Base-by-base conservation (phyloP, 2,113 vertebrate genomes). In the Euleptes europaea region DNA sequence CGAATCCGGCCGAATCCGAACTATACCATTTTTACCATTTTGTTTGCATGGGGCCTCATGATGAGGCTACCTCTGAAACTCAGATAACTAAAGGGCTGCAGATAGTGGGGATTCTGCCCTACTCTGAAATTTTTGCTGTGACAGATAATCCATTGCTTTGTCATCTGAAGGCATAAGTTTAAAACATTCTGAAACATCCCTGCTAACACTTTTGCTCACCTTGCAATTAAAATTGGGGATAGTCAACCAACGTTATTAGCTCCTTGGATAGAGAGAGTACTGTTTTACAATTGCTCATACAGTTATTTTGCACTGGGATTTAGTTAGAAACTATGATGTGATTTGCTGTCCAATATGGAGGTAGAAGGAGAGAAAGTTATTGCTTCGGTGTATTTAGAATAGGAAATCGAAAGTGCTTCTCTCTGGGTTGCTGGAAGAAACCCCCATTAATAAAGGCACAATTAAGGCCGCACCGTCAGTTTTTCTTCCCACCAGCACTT, bases 401-500 rank as follows among this genome's bases (percentile, higher is more conserved):
- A 84, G 83, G 82, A 83, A 91, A 90, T 85, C 89, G 90, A 94
- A 90, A 83, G 33, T 28, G 47, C 71, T 71, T 80, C 85, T 75
- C 78, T 78, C 89, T 74, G 65, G 85, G 79, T 87, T 92, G 89
- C 90, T 90, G 89, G 88, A 93, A 93, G 92, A 93, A 93, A 94
- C 90, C 33, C 82, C 91, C 88, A 87, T 84, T 82, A 83, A 86
- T 60, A 54, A 57, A 78, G 88, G 84, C 63, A 79, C 92, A 89
- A 90, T 92, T 92, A 93, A 70, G 86, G 71, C 9, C 76, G 87
- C 49, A 54, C 70, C 0, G 10, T 80, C 49, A 70, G 49, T 91
- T 91, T 91, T 84, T 19, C 87, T 93, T 91, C 86, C 80, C 90
- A 89, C 88, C 44, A 84, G 49, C 28, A 83, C 85, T 92, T 90